Conservation (phyloP, 1,140 invertebrate species). For the Zophobas morio region DNA sequence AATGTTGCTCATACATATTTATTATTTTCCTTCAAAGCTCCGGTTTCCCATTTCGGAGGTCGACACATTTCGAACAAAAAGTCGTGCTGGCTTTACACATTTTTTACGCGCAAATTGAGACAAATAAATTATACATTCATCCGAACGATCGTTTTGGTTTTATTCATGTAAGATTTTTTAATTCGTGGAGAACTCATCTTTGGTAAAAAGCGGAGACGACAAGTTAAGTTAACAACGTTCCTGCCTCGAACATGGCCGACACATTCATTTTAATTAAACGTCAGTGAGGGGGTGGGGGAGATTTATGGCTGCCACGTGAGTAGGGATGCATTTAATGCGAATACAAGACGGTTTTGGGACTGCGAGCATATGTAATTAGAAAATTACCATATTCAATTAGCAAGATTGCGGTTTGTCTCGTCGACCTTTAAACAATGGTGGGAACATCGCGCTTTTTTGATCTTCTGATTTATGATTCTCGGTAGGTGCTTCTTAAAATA, state of each 20-base stretch:
- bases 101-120: background rate
- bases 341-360: background rate
- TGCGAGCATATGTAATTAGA: too few relatives aligned
- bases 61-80: slow-evolving; percentile 6
- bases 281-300: background rate
- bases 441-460: too few relatives aligned
- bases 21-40: slow-evolving; percentile 1
- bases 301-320: background rate
- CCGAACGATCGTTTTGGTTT: background rate
- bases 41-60: background rate
- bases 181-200: background rate
- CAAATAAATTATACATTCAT: background rate
- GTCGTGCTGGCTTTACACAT: background rate
- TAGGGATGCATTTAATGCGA: background rate
- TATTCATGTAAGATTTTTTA: background rate
- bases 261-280: slow-evolving; percentile 39
- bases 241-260: background rate
- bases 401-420: background rate
- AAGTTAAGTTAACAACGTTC: background rate
- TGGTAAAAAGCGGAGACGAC: background rate
- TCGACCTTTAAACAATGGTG: background rate
- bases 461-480: background rate
- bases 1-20: slow-evolving; percentile 27
- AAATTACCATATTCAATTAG: too few relatives aligned
- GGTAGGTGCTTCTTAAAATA: too few relatives aligned